Percentiles rank a stretch among this genome's conserved stretches.
phyloP scores from a whole-genome alignment of 1,140 invertebrate species.

The Apocrypta bakeri region DNA sequence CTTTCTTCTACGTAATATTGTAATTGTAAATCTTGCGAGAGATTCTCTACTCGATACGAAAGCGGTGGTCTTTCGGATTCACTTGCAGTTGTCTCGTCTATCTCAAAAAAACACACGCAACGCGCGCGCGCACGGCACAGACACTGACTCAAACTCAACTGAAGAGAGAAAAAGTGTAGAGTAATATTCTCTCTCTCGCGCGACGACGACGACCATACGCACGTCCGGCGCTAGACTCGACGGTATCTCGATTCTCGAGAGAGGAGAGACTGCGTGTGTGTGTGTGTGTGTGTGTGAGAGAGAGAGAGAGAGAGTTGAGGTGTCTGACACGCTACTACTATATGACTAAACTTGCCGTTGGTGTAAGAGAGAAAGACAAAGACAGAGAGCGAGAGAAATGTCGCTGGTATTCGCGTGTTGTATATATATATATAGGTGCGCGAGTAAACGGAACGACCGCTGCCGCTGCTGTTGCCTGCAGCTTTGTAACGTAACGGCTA shows the following conservation, averaged over 20 bases:
- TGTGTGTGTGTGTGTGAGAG: too few species aligned
- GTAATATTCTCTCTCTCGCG: background rate
- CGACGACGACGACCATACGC: background rate
- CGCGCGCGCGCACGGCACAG: background rate
- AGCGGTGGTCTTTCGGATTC: background rate
- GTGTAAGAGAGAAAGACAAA: background rate
- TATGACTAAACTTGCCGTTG: background rate
- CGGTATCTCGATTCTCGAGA: background rate
- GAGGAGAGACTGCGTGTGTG: too few species aligned
- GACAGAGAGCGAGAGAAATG: background rate
- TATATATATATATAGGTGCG: background rate
- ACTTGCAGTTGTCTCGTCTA: background rate
- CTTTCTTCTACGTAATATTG: too few species aligned
- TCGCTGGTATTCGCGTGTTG: slow-evolving; percentile 8
- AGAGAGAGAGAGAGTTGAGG: background rate
- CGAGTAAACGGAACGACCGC: background rate
- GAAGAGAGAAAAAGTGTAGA: background rate
- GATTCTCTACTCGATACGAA: too few species aligned
- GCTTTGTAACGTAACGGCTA: slow-evolving; percentile 6
- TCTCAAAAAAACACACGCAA: background rate
- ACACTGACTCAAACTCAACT: background rate
- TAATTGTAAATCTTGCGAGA: too few species aligned
- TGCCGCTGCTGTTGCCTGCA: too few species aligned
- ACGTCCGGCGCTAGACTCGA: background rate
- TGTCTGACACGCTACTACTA: background rate